Percentiles rank a stretch among this genome's conserved stretches.
phyloP scores from a whole-genome alignment of 2,888 invertebrate genomes.

The Siphlonurus alternatus region DNA sequence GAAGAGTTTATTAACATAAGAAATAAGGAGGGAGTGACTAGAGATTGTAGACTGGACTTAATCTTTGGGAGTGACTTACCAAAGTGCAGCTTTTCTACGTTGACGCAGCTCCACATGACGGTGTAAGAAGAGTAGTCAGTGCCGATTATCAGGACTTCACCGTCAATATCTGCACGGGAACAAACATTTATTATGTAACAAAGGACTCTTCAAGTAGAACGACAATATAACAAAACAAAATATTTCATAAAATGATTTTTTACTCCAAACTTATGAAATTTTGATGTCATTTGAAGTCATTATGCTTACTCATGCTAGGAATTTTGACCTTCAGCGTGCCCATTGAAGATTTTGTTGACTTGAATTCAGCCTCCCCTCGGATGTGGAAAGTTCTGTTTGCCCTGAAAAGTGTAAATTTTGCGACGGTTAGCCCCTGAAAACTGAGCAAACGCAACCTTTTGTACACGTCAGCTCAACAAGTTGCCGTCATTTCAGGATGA shows the following conservation, averaged over 20 bases:
- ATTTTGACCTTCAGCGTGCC: too few species aligned
- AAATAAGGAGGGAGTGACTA: too few species aligned
- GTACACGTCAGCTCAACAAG: not conserved
- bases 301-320: too few species aligned
- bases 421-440: not conserved
- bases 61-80: conserved; percentile 1
- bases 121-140: not conserved
- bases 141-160: not conserved
- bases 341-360: too few species aligned
- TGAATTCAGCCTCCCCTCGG: not conserved
- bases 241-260: too few species aligned
- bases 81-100: not conserved
- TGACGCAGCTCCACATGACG: conserved; percentile 3
- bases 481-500: not conserved
- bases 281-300: too few species aligned
- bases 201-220: too few species aligned
- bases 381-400: not conserved
- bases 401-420: not conserved
- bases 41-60: too few species aligned
- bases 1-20: too few species aligned
- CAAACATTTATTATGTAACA: not conserved
- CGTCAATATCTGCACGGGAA: not conserved
- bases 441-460: not conserved
- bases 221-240: too few species aligned
- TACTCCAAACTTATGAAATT: too few species aligned